Percentiles rank a stretch among this genome's conserved stretches.
These are phyloP conservation scores for Tadarida brasiliensis DNA, from an alignment of 2,797 vertebrate species.

Conservation along the genomic window DNA sequence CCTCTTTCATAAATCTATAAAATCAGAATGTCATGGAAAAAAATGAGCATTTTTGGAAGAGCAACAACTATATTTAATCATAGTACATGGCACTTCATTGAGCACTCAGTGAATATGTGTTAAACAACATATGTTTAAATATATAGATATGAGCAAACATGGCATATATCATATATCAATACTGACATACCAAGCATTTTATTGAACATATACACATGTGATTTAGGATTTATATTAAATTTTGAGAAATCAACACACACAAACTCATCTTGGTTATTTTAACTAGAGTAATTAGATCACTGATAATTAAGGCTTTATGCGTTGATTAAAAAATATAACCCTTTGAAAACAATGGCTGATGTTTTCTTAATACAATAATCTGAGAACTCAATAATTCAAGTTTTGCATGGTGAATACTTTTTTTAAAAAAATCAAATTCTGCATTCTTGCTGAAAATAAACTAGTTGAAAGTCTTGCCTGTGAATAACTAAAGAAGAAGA, in stretches of 20 bases:
- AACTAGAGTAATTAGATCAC: background rate
- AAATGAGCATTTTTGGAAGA: background rate
- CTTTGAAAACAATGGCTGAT: background rate
- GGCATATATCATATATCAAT: background rate
- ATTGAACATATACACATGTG: background rate
- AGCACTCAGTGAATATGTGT: background rate
- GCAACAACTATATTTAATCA: background rate
- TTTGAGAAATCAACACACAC: background rate
- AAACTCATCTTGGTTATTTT: background rate
- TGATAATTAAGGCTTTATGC: background rate
- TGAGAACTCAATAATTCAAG: background rate
- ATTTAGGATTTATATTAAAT: conserved; percentile 4
- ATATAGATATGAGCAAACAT: background rate
- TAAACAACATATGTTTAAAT: background rate
- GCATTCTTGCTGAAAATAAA: conserved; percentile 18
- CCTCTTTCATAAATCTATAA: background rate
- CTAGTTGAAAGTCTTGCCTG: background rate
- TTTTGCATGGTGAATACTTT: background rate
- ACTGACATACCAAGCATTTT: background rate
- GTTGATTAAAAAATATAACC: background rate
- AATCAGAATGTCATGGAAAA: background rate
- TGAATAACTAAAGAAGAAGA: background rate
- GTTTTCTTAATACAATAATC: background rate
- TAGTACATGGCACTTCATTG: background rate
- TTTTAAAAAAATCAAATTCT: background rate